Evolutionary conservation across 2,113 vertebrate genomes (phyloP).

Genomic region (Myrmecophaga tridactyla): DNA sequence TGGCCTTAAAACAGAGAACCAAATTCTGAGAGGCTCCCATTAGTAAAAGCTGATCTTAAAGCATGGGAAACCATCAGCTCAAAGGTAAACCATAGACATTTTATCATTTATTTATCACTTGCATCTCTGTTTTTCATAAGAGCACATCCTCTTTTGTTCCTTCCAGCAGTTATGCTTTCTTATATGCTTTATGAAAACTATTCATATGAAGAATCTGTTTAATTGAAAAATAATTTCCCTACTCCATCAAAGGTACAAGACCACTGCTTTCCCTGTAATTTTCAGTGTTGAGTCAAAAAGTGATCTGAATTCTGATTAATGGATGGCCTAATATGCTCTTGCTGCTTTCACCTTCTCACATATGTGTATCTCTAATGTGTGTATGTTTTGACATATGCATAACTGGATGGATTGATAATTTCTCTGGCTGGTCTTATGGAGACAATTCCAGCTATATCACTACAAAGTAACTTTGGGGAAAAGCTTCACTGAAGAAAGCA

Average conservation of each 20-base stretch:
- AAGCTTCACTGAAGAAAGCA: slow-evolving; percentile 62
- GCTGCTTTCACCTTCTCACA: neutral
- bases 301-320: slow-evolving; percentile 38
- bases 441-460: slow-evolving; percentile 33
- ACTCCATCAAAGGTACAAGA: neutral
- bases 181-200: neutral
- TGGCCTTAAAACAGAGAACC: slow-evolving; percentile 36
- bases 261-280: neutral
- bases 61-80: neutral
- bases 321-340: neutral
- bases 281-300: neutral
- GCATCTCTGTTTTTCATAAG: slow-evolving; percentile 21
- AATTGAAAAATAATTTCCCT: neutral
- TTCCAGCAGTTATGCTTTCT: neutral
- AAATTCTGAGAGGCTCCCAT: slow-evolving; percentile 32
- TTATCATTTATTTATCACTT: slow-evolving; percentile 45
- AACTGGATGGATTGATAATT: slow-evolving; percentile 57
- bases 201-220: slow-evolving; percentile 12
- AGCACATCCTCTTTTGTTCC: neutral
- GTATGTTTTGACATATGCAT: neutral
- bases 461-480: slow-evolving; percentile 68
- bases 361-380: neutral
- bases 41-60: slow-evolving; percentile 38
- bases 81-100: slow-evolving; percentile 41
- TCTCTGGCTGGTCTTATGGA: slow-evolving; percentile 38